Evolutionary conservation across 2,888 invertebrate genomes (phyloP).

Genomic region (Drosophila antonietae): DNA sequence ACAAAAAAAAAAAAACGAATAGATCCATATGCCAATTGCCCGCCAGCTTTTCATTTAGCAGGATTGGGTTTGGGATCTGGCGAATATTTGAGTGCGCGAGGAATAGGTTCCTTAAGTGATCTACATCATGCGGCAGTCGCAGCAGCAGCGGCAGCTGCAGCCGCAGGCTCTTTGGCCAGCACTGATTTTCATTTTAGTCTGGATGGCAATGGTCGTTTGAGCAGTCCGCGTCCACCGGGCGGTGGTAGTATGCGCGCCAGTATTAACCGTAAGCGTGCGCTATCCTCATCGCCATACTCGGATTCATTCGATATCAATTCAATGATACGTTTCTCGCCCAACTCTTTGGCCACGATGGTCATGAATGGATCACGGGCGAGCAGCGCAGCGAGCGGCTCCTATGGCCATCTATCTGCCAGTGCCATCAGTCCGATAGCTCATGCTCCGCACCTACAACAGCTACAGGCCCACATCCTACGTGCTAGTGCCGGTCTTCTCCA

Average conservation of each 20-base stretch:
- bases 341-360: conserved; percentile 91
- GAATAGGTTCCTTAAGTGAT: conserved; percentile 83
- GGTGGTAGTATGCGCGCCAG: conserved; percentile 86
- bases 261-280: conserved; percentile 94
- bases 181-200: conserved; percentile 96
- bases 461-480: conserved; percentile 92
- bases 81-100: conserved; percentile 87
- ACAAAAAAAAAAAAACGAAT: neutral
- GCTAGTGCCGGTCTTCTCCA: conserved; percentile 85
- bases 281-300: conserved; percentile 97
- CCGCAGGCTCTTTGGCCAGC: conserved; percentile 89
- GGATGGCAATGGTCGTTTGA: conserved; percentile 90
- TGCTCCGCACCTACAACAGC: conserved; percentile 89
- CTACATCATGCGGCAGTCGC: conserved; percentile 86
- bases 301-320: conserved; percentile 98
- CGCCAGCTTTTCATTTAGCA: conserved; percentile 83
- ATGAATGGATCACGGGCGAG: conserved; percentile 92
- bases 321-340: conserved; percentile 97
- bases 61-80: conserved; percentile 87
- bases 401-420: conserved; percentile 97
- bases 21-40: conserved; percentile 80
- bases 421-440: conserved; percentile 94
- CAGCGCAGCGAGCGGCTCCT: conserved; percentile 94
- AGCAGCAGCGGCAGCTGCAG: conserved; percentile 75
- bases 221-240: conserved; percentile 87